Evolutionary conservation across 2,888 invertebrate species (phyloP).

Genomic region (Drosophila leonis): DNA sequence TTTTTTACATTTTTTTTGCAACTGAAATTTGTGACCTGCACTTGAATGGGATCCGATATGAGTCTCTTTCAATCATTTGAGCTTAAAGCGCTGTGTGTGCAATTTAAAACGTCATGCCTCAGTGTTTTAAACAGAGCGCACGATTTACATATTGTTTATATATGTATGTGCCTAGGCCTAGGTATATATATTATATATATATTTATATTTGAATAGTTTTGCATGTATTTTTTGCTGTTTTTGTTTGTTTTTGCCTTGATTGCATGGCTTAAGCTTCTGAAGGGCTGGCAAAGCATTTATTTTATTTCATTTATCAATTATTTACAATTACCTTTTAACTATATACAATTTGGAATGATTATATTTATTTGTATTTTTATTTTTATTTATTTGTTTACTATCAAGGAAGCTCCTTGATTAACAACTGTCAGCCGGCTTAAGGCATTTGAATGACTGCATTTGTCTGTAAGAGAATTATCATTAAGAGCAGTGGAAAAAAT

Average conservation of each 20-base stretch:
- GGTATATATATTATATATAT: not conserved
- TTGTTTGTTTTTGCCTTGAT: slow-evolving; percentile 10
- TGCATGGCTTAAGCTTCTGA: slow-evolving; percentile 3
- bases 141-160: not conserved
- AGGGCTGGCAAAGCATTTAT: slow-evolving; percentile 1
- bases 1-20: slow-evolving; percentile 6
- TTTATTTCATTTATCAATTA: slow-evolving; percentile 7
- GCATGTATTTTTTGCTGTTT: not conserved
- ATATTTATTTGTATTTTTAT: not conserved
- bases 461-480: not conserved
- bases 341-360: too few species aligned
- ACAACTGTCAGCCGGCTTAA: not conserved
- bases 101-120: slow-evolving; percentile 14
- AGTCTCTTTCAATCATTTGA: slow-evolving; percentile 22
- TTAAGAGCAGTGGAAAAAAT: too few species aligned
- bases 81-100: slow-evolving; percentile 15
- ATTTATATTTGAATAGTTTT: not conserved
- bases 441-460: not conserved
- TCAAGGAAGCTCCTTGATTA: not conserved
- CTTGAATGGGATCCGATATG: slow-evolving; percentile 29
- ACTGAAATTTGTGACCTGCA: slow-evolving; percentile 46
- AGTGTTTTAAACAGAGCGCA: not conserved
- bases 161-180: not conserved
- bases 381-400: not conserved
- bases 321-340: slow-evolving; percentile 4